phyloP scores from a whole-genome alignment of 2,797 vertebrate species.

The Gila robusta region DNA sequence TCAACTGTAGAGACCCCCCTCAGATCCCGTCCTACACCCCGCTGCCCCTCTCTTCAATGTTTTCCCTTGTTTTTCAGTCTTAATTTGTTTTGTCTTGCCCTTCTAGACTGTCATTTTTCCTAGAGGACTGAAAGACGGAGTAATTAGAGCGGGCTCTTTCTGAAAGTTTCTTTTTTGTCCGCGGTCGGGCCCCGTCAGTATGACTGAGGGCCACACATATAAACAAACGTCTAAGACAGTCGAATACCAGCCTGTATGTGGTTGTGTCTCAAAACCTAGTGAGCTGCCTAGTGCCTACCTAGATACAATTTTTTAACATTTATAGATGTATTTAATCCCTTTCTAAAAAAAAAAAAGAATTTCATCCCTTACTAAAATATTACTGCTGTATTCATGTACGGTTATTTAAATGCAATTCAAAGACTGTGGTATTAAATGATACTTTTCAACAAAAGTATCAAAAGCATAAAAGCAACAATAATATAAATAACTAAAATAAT shows the following conservation, averaged over 20 bases:
- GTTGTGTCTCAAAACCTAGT: conserved; percentile 8
- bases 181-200: conserved; percentile 9
- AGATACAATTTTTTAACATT: not conserved
- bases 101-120: conserved; percentile 30
- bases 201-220: conserved; percentile 36
- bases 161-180: conserved; percentile 32
- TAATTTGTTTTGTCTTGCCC: conserved; percentile 43
- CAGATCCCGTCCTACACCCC: conserved; percentile 44
- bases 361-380: not conserved
- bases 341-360: too few relatives aligned
- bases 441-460: not conserved
- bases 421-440: not conserved
- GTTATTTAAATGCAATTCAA: not conserved
- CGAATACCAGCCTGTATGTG: not conserved
- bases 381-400: not conserved
- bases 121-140: conserved; percentile 6
- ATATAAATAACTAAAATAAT: not conserved
- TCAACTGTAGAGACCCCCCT: conserved; percentile 56
- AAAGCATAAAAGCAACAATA: not conserved
- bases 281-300: not conserved
- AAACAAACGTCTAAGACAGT: conserved; percentile 34
- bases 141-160: conserved; percentile 14
- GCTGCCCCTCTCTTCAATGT: conserved; percentile 17
- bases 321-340: not conserved
- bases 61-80: conserved; percentile 39